Evolutionary conservation across 2,888 invertebrate species (phyloP), one percentile per base, ranked within the genome.

Genomic region (Thalpophila matura): DNA sequence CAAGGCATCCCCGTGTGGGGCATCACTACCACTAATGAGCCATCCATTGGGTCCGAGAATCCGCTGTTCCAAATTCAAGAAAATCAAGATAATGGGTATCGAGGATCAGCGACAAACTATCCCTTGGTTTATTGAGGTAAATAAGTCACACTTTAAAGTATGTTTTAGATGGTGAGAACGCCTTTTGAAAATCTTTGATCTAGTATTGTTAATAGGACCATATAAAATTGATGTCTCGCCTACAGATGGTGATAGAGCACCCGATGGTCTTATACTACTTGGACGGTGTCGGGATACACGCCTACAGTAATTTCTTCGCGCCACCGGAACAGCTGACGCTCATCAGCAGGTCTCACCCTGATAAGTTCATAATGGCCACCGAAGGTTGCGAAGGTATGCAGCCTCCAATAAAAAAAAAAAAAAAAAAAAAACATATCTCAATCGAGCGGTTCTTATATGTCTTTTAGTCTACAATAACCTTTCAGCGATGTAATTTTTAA

Each of bases 11-110:
- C 64, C 3, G 33, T 69, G 4, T 69, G 69, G 64, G 64, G 57
- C 7, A 54, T 65, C 10, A 69, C 98, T 0, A 97, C 97, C 0
- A 97, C 98, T 46, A 98, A 98, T 85, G 98, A 99, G 86, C 98
- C 98, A 4, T 18, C 95, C 1, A 96, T 93, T 98, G 7, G 98
- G 98, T 0, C 98, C 97, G 0, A 95, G 96, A 0, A 85, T 98
- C n/a, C 91, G 95, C 10, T 93, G 82, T 35, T 85, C 87, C 0
- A 59, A 92, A n/a, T 96, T 95, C 69, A 95, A 95, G 10, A 81
- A 96, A 45, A 88, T 97, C 0, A 95, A 96, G 58, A 95, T 98
- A 12, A 94, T 98, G 73, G 95, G 96, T 3, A 88, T 97, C 35
- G 98, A 98, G 81, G 98, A 97, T 86, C 96, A 97, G 82, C 91